Base-by-base conservation (phyloP, 2,113 vertebrate species). In the Callaeas wilsoni region DNA sequence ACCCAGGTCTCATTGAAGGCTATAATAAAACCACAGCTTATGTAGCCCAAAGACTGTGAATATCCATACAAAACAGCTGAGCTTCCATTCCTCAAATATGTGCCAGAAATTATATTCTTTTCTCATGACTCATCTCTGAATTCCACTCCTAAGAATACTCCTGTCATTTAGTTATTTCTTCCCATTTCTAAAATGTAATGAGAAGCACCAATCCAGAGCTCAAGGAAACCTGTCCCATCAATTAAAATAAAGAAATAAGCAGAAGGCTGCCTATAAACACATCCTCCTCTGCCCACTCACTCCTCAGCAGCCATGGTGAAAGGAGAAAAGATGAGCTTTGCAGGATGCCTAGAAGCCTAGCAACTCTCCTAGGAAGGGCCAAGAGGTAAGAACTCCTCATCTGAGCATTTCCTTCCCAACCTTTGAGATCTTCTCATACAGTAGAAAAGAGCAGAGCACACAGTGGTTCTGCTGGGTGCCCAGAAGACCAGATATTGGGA, bases 201-300 rank as follows among this genome's bases (percentile, higher is more conserved):
- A 92, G 84, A 86, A 91, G 77, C 59, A 84, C 87, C 91, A 85
- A 87, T 79, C 57, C 57, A 11, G 2, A 95, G 85, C 86, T 91
- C 68, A 90, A 84, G 57, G 80, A 93, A 94, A 95, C 79, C 83
- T 93, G 73, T 84, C 68, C 82, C 69, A 90, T 90, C 84, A 84
- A 94, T 93, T 95, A 94, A 95, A 94, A 92, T 84, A 90, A 96
- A 13, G 0, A 88, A 94, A 86, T 81, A 94, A 96, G 87, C 90
- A 96, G 94, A 93, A 95, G 84, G 79, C 62, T 94, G 88, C 60
- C 65, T 86, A 87, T 87, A 94, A 96, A 90, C 70, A 73, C 33
- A 95, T 91, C 80, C 82, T 93, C 68, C 52, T 96, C 88, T 87
- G 39, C 90, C 84, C 74, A 91, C 87, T 92, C 83, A 67, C 63